Percentiles rank a stretch among this genome's conserved stretches.
phyloP scores from a whole-genome alignment of 2,797 vertebrate genomes.

The Graptemys geographica region DNA sequence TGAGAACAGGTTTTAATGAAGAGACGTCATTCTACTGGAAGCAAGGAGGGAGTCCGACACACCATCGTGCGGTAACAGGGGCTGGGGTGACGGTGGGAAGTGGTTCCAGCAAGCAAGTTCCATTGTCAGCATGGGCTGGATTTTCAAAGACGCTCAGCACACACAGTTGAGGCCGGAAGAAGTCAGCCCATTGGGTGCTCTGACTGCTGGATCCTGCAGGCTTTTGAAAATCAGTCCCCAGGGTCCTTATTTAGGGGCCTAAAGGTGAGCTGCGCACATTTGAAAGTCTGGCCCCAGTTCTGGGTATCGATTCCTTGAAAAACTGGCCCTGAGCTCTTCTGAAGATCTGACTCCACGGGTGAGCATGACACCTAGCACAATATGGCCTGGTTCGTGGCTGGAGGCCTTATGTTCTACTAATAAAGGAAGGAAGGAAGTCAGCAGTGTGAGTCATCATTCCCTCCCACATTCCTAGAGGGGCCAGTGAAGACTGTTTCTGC shows the following conservation, averaged over 20 bases:
- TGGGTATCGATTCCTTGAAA: background rate
- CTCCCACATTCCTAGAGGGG: background rate
- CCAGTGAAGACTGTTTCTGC: background rate
- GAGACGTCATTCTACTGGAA: background rate
- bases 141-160: too few species aligned
- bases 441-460: background rate
- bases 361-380: background rate
- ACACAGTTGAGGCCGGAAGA: background rate
- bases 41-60: background rate
- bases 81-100: background rate
- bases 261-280: background rate
- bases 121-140: too few species aligned
- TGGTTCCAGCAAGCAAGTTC: background rate
- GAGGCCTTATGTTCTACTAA: too few species aligned
- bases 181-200: background rate
- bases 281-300: background rate
- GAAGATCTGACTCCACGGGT: background rate
- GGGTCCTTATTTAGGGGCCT: background rate
- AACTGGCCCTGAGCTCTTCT: background rate
- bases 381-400: background rate
- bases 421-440: background rate
- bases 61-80: background rate
- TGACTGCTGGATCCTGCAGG: background rate
- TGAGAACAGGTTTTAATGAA: conserved; percentile 28
- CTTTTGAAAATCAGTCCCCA: background rate